Evolutionary conservation across 2,888 invertebrate genomes (phyloP), one percentile per base, ranked within the genome.

Genomic region (Bembecia ichneumoniformis): DNA sequence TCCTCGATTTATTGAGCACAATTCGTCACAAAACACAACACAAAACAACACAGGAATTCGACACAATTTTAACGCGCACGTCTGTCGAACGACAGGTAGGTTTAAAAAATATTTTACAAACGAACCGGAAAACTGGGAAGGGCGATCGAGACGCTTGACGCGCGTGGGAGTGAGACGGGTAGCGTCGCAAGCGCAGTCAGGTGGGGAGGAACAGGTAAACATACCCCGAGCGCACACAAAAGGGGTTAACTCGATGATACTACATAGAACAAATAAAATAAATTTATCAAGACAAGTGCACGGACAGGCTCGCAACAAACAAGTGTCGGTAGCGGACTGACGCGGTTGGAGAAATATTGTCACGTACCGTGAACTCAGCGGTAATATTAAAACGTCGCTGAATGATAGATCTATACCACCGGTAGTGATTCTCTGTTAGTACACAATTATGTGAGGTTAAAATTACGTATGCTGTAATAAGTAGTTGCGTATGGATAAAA

Each of bases 161-260:
- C 56, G 61, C 59, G 68, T 66, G 73, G 65, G 68, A 71, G 64
- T 63, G 73, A 58, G 68, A 74, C 57, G 58, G 62, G 52, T 50
- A 60, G 56, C 57, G 58, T 60, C 62, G 55, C 52, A 34, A n/a
- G 40, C 47, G 36, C 20, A 40, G 28, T 28, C 28, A 62, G 63
- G 64, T 63, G 63, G 55, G 57, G 57, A 47, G 47, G 51, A 56
- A 57, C 57, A 59, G 55, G 60, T 65, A 44, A 35, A n/a, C 13
- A 13, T 40, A 40, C 14, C 40, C 40, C 40, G 40, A 13, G 40
- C 40, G 14, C n/a, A 40, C 47, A 56, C 56, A 55, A 57, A 52
- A 54, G 56, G 56, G 54, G 47, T 51, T 50, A 16, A 35, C 5
- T 4, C n/a, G n/a, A n/a, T 43, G 49, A 11, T 49, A 47, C 44